Evolutionary conservation across 2,797 vertebrate genomes (phyloP).

Genomic region (Epinephelus coioides): DNA sequence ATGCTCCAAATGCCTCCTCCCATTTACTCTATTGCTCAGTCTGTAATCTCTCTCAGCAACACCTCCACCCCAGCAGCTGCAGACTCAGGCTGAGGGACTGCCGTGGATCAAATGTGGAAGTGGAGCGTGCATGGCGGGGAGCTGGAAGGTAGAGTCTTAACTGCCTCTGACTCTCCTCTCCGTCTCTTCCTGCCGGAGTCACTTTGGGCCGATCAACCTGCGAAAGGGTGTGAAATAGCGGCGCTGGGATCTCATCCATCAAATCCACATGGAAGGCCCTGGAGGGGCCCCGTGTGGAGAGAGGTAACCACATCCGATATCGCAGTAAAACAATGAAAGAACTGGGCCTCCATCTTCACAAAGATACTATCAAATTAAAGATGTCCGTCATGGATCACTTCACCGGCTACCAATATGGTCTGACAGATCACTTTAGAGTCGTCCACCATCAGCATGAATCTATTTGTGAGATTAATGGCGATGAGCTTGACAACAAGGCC

Average conservation of each 20-base stretch:
- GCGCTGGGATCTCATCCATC: slow-evolving; percentile 71
- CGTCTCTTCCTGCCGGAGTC: slow-evolving; percentile 46
- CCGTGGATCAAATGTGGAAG: slow-evolving; percentile 71
- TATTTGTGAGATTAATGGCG: slow-evolving; percentile 51
- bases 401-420: not conserved
- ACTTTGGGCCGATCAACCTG: slow-evolving; percentile 59
- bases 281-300: slow-evolving; percentile 9
- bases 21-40: slow-evolving; percentile 11
- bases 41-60: slow-evolving; percentile 39
- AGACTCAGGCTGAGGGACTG: slow-evolving; percentile 47
- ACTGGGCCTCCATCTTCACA: slow-evolving; percentile 11
- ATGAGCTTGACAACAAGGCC: slow-evolving; percentile 44
- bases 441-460: slow-evolving; percentile 29
- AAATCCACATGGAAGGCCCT: slow-evolving; percentile 40
- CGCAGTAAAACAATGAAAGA: slow-evolving; percentile 32
- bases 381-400: slow-evolving; percentile 38
- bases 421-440: slow-evolving; percentile 46
- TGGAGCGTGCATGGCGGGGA: slow-evolving; percentile 63
- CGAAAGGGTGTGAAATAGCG: slow-evolving; percentile 53
- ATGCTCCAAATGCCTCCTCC: not conserved
- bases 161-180: slow-evolving; percentile 27
- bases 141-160: slow-evolving; percentile 51
- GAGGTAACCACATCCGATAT: slow-evolving; percentile 32
- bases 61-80: slow-evolving; percentile 37
- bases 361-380: slow-evolving; percentile 59